Conservation (phyloP, 2,888 invertebrate species). For the Tetropium fuscum region DNA sequence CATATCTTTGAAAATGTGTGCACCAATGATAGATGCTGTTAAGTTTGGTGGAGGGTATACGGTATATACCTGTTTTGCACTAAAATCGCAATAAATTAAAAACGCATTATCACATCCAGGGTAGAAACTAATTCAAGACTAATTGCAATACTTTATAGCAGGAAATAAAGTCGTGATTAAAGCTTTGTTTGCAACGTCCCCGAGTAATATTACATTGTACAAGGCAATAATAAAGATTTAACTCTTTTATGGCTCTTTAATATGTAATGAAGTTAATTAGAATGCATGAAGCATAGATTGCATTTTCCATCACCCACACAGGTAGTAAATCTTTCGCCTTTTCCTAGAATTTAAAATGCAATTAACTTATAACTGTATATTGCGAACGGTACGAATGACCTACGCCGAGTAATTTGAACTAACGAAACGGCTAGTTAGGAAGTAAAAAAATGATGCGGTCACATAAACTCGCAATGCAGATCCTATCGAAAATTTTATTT, state of each 20-base stretch:
- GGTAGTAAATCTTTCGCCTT: constrained; percentile 16
- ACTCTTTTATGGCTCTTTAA: constrained; percentile 4
- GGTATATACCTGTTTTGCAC: too few species aligned
- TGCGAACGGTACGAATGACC: constrained; percentile 7
- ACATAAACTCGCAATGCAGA: background rate
- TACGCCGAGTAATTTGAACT: constrained; percentile 9
- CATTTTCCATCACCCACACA: constrained; percentile 10
- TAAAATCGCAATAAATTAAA: too few species aligned
- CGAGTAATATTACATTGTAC: constrained; percentile 14
- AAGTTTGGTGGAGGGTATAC: too few species aligned
- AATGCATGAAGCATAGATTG: constrained; percentile 15
- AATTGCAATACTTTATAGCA: too few species aligned
- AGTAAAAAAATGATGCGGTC: constrained; percentile 11
- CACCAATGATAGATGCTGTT: background rate
- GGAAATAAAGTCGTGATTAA: too few species aligned
- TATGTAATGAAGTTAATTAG: constrained; percentile 17
- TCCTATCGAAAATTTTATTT: constrained; percentile 15
- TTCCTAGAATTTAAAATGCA: constrained; percentile 36
- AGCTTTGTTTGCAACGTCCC: background rate
- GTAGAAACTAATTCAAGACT: too few species aligned
- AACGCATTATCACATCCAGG: too few species aligned
- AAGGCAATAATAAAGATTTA: constrained; percentile 17
- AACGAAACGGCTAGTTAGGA: background rate
- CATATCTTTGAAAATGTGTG: background rate
- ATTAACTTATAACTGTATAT: constrained; percentile 33